Base-by-base conservation (phyloP, 2,113 vertebrate species). In the Kryptolebias marmoratus region DNA sequence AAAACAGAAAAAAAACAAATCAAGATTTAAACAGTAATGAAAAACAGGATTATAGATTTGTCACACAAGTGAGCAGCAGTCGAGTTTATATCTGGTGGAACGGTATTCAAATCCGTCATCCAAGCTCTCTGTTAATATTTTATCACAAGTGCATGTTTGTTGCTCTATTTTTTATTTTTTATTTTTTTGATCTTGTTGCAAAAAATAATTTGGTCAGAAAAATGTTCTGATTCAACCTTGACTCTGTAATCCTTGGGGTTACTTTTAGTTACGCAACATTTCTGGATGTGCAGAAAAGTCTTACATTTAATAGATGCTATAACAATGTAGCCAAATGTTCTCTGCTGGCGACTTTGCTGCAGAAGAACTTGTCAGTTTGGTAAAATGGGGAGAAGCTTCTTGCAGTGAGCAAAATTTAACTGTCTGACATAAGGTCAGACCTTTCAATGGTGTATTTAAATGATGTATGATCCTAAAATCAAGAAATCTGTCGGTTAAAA, bases 1-100 rank as follows among this genome's bases (percentile, higher is more conserved):
- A 87, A 87, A 89, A 70, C 66, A 80, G 75, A 55, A 42, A 75
- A 84, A 84, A 47, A 67, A 59, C 62, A 89, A 85, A 87, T 88
- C 77, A 80, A 83, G 85, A 92, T 89, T 84, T 77, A 71, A 71
- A 69, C 72, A 61, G 59, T 88, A 71, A 90, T 87, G 88, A 86
- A 88, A 89, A 90, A 82, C 69, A 73, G 87, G 87, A 91, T 90
- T 86, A 89, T 59, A 61, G 84, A 88, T 88, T 87, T 84, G 62
- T 73, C 70, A 36, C 75, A 74, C 60, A 66, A 80, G 72, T 73
- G 69, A 77, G 61, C 59, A 77, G 61, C 59, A 49, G 64, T 22
- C 39, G 55, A 73, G 62, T 64, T 9, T 79, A 52, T 68, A 71
- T 74, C 62, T 73, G 48, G 49, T 77, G 67, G 54, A 82, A 68